Evolutionary conservation across 2,888 invertebrate genomes (phyloP).

Genomic region (Mayetiola destructor): DNA sequence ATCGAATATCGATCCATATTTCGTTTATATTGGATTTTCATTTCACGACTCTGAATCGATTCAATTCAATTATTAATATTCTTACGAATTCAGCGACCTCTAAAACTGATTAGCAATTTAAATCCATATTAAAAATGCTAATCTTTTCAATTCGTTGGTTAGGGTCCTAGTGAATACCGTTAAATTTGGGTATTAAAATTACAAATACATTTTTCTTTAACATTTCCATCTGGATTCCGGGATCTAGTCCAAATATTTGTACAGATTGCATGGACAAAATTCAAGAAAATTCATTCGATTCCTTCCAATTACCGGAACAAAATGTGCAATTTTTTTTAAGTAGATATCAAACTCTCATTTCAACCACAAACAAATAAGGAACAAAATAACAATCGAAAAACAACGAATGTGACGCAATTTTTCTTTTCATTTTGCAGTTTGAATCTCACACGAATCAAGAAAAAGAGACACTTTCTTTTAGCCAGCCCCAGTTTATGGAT

Average conservation of each 20-base stretch:
- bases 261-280: not conserved
- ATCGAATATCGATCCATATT: no score
- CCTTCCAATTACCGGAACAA: not conserved
- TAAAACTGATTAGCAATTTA: not conserved
- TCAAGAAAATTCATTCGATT: not conserved
- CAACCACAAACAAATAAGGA: constrained; percentile 9
- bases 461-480: not conserved
- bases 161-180: no score
- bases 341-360: no score
- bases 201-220: no score
- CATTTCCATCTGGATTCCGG: not conserved
- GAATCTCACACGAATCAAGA: not conserved
- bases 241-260: not conserved
- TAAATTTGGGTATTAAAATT: no score
- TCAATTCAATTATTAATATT: no score
- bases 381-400: no score
- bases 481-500: no score
- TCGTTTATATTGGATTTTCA: not conserved
- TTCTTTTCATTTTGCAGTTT: no score
- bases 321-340: constrained; percentile 8
- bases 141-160: no score
- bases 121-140: not conserved
- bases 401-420: no score
- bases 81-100: not conserved
- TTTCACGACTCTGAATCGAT: not conserved